Conservation (phyloP, 2,888 invertebrate genomes). For the Cheiracanthium punctorium region DNA sequence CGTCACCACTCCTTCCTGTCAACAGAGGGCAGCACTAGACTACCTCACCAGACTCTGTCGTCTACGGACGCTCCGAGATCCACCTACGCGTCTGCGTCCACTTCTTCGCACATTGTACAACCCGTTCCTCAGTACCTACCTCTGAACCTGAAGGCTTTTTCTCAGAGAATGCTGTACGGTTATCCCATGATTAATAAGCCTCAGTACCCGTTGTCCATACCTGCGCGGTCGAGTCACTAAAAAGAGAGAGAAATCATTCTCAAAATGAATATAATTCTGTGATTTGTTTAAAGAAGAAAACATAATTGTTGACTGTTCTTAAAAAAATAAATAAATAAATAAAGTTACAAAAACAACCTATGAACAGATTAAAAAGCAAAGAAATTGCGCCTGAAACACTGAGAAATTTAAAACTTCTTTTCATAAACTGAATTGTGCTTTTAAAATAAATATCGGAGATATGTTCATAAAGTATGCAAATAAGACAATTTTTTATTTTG, state of each 20-base stretch:
- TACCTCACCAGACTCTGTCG: slow-evolving; percentile 19
- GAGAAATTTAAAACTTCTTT: too few relatives aligned
- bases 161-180: slow-evolving; percentile 59
- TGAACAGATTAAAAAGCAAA: too few relatives aligned
- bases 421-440: too few relatives aligned
- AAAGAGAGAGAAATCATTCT: not conserved
- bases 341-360: too few relatives aligned
- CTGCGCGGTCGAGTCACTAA: slow-evolving; percentile 41
- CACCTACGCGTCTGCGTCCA: slow-evolving; percentile 22
- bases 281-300: too few relatives aligned
- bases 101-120: slow-evolving; percentile 59
- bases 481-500: too few relatives aligned
- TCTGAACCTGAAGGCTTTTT: slow-evolving; percentile 60
- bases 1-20: slow-evolving; percentile 28
- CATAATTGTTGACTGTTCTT: too few relatives aligned
- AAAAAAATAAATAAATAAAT: too few relatives aligned
- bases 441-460: too few relatives aligned
- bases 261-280: too few relatives aligned
- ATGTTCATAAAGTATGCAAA: too few relatives aligned
- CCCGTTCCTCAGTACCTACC: slow-evolving; percentile 71
- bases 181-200: slow-evolving; percentile 66
- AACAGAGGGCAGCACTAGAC: slow-evolving; percentile 22
- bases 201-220: slow-evolving; percentile 54
- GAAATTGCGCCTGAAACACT: too few relatives aligned
- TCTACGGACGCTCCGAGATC: not conserved